Base-by-base conservation (phyloP, 2,113 vertebrate genomes). In the Natator depressus region DNA sequence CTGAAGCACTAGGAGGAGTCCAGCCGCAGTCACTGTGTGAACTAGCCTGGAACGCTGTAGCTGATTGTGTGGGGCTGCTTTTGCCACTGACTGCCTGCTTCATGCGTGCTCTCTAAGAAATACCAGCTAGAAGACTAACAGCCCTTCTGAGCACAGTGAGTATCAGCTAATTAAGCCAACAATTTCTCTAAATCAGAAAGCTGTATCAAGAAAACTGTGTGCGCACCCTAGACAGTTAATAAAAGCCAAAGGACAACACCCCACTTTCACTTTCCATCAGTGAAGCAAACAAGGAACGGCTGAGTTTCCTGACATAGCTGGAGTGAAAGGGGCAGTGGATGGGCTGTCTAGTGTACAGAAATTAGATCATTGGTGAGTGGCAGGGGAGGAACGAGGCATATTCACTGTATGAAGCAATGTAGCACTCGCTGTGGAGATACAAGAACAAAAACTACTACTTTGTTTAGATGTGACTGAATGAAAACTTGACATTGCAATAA, bases 141-240 rank as follows among this genome's bases (percentile, higher is more conserved):
- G 80, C 82, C 47, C 46, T 47, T 85, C 88, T 59, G 84, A 93
- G 29, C 85, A 88, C 91, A 53, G 97, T 97, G 91, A 98, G 97
- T 97, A 97, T 81, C 87, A 80, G 53, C 87, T 93, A 25, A 89
- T 27, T 88, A 88, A 93, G 78, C 72, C 76, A 93, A 27, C 27
- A 12, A 17, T 80, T 53, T 72, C 38, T 54, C 17, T n/a, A 62
- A 38, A n/a, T 88, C 78, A n/a, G 78, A 49, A 82, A 80, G 16
- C 2, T 82, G 42, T 2, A 12, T 19, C 2, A 2, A 46, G 79
- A 49, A 35, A 76, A 0, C 1, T 50, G 84, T 86, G 55, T 4
- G 4, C 38, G 24, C 46, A 4, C 42, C 19, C 59, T 47, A 42
- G 75, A 12, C 12, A 11, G 46, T 42, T 53, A 50, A 38, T 53